Evolutionary conservation across 2,888 invertebrate species (phyloP), one percentile per base, ranked within the genome.

Genomic region (Polyommatus iphigenia): DNA sequence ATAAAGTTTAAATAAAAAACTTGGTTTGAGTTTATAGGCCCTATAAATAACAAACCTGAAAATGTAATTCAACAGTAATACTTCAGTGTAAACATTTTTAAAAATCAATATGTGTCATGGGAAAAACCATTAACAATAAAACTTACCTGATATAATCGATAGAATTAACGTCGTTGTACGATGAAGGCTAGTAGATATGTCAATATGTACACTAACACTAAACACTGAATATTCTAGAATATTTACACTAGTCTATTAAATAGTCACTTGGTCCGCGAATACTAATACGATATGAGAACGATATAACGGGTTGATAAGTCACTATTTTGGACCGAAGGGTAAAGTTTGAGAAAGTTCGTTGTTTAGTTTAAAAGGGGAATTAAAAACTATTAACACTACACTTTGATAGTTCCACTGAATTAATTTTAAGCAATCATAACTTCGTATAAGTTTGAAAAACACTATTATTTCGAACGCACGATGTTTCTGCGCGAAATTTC

Each of bases 201-300:
- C 76, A 81, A 79, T 85, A 86, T 86, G 81, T 86, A 89, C 89
- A 90, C 89, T 84, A 83, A 82, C 90, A 90, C 88, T 77, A 72
- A 78, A 50, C 77, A 72, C 67, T 79, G 75, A 81, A 82, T 82
- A 82, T 78, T 82, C 80, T 79, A 82, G 81, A 82, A 78, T 79
- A 79, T 76, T 72, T 59, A 81, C 82, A 82, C 81, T 82, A 82
- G 82, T 82, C 81, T 82, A 82, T 81, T 13, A 79, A 81, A 77
- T 80, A 80, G 81, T 80, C 80, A 85, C 84, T 90, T 91, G 89
- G 89, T 89, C 91, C 90, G 78, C 81, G 67, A 46, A 29, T 75
- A 50, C 29, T 54, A 75, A 54, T 32, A 75, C 15, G 79, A 79
- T 79, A 79, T 79, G 79, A 81, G 82, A 83, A 82, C 18, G 77